Conservation (phyloP, 2,888 invertebrate species). For the Monopis laevigella region DNA sequence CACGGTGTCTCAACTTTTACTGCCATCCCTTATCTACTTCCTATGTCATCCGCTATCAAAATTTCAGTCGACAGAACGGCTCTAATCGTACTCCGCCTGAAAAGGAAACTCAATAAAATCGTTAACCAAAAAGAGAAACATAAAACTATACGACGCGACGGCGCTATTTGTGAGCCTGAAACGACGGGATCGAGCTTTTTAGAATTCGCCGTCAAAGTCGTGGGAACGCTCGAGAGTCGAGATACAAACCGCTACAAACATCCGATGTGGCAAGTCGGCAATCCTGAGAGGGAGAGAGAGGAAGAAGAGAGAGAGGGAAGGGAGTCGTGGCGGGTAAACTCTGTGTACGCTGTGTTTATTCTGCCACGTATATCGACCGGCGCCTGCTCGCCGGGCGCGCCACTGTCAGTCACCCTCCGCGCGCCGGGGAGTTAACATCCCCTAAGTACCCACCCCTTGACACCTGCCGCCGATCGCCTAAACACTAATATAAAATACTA, state of each 20-base stretch:
- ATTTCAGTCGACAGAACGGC: conserved; percentile 3
- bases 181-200: conserved; percentile 18
- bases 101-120: conserved; percentile 12
- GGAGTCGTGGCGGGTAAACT: conserved; percentile 41
- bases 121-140: conserved; percentile 22
- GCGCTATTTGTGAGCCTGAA: conserved; percentile 24
- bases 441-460: conserved; percentile 32
- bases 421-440: conserved; percentile 30
- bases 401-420: conserved; percentile 39
- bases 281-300: conserved; percentile 1
- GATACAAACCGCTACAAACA: conserved; percentile 34
- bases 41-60: no score
- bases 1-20: no score
- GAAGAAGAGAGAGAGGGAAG: conserved; percentile 23
- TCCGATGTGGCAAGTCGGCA: conserved; percentile 29
- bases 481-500: conserved; percentile 15
- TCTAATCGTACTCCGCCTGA: background rate
- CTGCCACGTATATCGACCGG: conserved; percentile 63
- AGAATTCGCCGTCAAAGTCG: conserved; percentile 22
- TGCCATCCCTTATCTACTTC: no score
- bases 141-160: conserved; percentile 21
- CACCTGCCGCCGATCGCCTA: conserved; percentile 35
- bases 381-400: conserved; percentile 28
- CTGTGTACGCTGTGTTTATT: conserved; percentile 60
- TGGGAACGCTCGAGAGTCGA: conserved; percentile 23